Evolutionary conservation across 1,140 invertebrate genomes (phyloP).

Genomic region (Drosophila nigromelanica): DNA sequence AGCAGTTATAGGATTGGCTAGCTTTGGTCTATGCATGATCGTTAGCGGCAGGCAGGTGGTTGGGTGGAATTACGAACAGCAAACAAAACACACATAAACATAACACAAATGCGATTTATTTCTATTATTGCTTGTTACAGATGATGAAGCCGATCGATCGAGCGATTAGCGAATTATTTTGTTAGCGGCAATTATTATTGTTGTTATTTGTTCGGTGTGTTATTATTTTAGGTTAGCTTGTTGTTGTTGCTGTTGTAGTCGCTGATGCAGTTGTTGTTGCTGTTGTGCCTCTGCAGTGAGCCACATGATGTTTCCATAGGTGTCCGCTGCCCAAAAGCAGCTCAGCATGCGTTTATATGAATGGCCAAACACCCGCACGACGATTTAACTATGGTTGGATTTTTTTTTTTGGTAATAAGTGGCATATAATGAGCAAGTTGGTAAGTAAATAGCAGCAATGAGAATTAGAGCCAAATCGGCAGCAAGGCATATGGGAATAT

Average conservation of each 20-base stretch:
- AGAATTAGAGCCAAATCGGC: constrained; percentile 54
- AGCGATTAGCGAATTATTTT: constrained; percentile 49
- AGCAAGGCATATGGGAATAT: constrained; percentile 36
- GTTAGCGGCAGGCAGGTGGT: constrained; percentile 55
- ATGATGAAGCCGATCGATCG: constrained; percentile 17
- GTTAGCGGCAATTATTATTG: constrained; percentile 37
- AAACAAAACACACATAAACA: constrained; percentile 66
- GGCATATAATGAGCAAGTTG: constrained; percentile 28
- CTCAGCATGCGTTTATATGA: constrained; percentile 43
- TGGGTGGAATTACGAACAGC: constrained; percentile 60
- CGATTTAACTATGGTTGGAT: constrained; percentile 49
- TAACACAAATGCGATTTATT: constrained; percentile 54
- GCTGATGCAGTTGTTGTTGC: constrained; percentile 26
- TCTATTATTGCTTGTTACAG: constrained; percentile 28
- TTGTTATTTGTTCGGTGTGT: constrained; percentile 12
- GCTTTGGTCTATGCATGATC: constrained; percentile 82
- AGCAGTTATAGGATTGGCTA: constrained; percentile 78
- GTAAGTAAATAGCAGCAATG: constrained; percentile 60
- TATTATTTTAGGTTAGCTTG: constrained; percentile 52
- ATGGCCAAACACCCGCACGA: constrained; percentile 24
- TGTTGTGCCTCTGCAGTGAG: constrained; percentile 35
- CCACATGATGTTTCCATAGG: constrained; percentile 64
- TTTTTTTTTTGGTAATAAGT: constrained; percentile 19
- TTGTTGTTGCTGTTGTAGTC: constrained; percentile 24
- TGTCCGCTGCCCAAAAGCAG: constrained; percentile 61